Conservation (phyloP, 1,140 invertebrate species). For the Stegodyphus mimosarum region DNA sequence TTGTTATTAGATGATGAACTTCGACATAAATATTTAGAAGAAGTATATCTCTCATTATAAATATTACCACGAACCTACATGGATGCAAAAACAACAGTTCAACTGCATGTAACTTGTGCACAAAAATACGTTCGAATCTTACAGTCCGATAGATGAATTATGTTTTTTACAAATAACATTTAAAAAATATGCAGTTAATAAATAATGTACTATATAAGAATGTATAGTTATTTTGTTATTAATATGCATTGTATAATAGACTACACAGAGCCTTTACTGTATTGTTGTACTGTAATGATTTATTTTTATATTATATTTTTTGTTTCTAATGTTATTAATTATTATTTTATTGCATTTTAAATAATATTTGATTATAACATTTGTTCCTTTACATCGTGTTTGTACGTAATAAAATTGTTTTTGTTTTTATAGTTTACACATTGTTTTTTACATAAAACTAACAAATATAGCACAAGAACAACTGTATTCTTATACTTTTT, state of each 20-base stretch:
- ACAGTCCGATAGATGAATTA: background rate
- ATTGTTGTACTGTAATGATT: background rate
- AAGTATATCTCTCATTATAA: background rate
- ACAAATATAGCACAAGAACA: background rate
- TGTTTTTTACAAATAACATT: background rate
- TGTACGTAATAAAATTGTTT: background rate
- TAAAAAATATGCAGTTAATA: background rate
- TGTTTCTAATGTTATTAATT: background rate
- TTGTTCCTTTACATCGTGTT: background rate
- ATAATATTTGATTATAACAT: background rate
- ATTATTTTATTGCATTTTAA: background rate
- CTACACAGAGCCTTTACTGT: background rate
- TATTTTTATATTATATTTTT: background rate
- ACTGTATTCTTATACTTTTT: background rate
- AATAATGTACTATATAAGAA: too few relatives aligned
- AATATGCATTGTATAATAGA: background rate
- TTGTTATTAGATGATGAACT: background rate
- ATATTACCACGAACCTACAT: background rate
- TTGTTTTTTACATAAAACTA: background rate
- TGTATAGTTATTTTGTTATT: background rate
- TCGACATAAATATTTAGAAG: background rate
- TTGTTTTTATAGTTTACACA: background rate
- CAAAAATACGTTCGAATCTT: background rate
- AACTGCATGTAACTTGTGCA: background rate
- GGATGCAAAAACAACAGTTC: background rate